Evolutionary conservation across 2,797 vertebrate genomes (phyloP).

Genomic region (Propithecus perrieri): DNA sequence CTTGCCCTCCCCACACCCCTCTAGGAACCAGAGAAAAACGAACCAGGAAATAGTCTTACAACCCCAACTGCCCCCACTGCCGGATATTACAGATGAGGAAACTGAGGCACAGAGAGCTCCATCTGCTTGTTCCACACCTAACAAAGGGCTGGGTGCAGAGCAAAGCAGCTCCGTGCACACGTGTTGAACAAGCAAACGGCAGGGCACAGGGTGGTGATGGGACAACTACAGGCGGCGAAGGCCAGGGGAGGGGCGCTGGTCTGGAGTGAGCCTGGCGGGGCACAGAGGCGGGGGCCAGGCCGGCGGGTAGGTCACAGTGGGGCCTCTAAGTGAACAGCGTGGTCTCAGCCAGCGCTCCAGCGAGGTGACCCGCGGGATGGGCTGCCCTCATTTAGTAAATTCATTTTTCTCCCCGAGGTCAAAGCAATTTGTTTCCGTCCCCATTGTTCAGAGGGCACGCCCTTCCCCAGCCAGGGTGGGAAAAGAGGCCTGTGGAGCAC

Average conservation of each 20-base stretch:
- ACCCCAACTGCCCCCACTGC: too few species aligned
- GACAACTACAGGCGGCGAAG: background rate
- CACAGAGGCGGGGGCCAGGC: background rate
- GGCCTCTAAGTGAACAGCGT: background rate
- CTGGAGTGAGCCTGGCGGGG: background rate
- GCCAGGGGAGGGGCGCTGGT: background rate
- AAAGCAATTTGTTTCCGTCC: slow-evolving; percentile 59
- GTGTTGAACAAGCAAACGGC: background rate
- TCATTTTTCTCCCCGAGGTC: slow-evolving; percentile 47
- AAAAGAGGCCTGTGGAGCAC: background rate
- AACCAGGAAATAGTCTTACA: background rate
- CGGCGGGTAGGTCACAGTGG: background rate
- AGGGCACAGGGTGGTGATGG: too few species aligned
- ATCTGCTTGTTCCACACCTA: background rate
- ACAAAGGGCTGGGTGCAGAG: background rate
- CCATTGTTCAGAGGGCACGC: slow-evolving; percentile 54
- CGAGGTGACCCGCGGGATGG: slow-evolving; percentile 27
- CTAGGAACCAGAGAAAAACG: background rate
- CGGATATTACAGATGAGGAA: background rate
- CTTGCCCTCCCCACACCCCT: background rate
- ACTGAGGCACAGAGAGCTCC: background rate
- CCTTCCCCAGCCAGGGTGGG: background rate
- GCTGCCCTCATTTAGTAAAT: background rate
- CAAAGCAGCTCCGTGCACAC: background rate
- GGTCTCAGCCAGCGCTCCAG: background rate